Percentiles rank a stretch among this genome's conserved stretches.
Conservation (phyloP, 2,888 invertebrate species). For the Troides helena region DNA sequence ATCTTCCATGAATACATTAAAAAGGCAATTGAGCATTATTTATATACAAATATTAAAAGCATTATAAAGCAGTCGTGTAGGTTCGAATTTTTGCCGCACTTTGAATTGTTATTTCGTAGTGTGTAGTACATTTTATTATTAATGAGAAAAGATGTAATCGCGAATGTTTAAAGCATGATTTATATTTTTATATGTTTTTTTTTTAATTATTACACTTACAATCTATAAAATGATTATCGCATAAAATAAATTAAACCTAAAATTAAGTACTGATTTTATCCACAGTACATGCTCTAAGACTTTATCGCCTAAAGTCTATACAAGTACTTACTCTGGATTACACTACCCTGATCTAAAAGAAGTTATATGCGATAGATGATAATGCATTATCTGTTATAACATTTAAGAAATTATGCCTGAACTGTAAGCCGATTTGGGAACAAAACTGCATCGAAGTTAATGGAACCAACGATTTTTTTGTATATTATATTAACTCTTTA, state of each 20-base stretch:
- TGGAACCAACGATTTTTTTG: slow-evolving; percentile 19
- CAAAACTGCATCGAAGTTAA: slow-evolving; percentile 22
- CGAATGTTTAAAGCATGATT: slow-evolving; percentile 24
- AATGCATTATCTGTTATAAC: slow-evolving; percentile 22
- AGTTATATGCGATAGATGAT: slow-evolving; percentile 24
- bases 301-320: slow-evolving; percentile 76
- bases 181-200: slow-evolving; percentile 44
- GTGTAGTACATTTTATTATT: slow-evolving; percentile 32
- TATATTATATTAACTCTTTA: slow-evolving; percentile 20
- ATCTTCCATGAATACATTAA: slow-evolving; percentile 4
- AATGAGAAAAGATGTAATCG: slow-evolving; percentile 29
- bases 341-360: slow-evolving; percentile 42
- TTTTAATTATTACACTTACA: slow-evolving; percentile 55
- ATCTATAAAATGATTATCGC: slow-evolving; percentile 60
- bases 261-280: slow-evolving; percentile 57
- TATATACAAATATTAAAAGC: slow-evolving; percentile 43
- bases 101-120: slow-evolving; percentile 38
- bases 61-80: slow-evolving; percentile 45
- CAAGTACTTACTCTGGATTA: slow-evolving; percentile 65
- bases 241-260: slow-evolving; percentile 63
- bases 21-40: slow-evolving; percentile 31
- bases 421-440: slow-evolving; percentile 22
- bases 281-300: slow-evolving; percentile 50
- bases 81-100: slow-evolving; percentile 61
- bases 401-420: slow-evolving; percentile 22